Conservation (phyloP, 2,113 vertebrate genomes). For the Pristiophorus japonicus region DNA sequence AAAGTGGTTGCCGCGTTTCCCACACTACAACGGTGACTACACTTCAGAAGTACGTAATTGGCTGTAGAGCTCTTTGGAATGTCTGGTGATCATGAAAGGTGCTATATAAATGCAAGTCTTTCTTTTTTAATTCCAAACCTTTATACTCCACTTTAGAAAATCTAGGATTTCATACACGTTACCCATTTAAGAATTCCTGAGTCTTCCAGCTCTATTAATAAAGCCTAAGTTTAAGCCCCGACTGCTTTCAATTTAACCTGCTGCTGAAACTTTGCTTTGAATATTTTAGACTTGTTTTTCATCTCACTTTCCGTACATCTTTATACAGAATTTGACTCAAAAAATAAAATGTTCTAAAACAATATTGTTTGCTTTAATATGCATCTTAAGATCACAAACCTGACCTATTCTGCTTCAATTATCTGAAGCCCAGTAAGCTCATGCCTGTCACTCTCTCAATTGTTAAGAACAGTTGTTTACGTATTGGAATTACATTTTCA, state of each 20-base stretch:
- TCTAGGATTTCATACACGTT: background rate
- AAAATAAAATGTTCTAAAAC: background rate
- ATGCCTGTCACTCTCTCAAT: background rate
- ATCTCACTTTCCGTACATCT: background rate
- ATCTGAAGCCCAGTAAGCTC: background rate
- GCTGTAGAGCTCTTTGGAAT: too few relatives aligned
- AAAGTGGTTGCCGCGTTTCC: too few relatives aligned
- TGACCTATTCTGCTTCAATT: background rate
- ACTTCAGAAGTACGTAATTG: too few relatives aligned
- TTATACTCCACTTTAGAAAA: background rate
- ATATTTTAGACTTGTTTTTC: background rate
- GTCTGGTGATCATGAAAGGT: too few relatives aligned
- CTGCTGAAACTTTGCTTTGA: background rate
- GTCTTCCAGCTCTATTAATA: background rate
- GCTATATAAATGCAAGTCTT: too few relatives aligned
- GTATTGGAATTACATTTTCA: background rate
- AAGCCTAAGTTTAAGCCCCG: background rate
- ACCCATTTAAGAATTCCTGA: background rate
- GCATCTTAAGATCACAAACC: background rate
- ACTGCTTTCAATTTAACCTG: background rate
- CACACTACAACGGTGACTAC: too few relatives aligned
- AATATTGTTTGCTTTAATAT: background rate
- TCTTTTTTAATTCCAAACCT: background rate
- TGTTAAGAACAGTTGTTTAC: background rate
- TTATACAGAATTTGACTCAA: background rate